Evolutionary conservation across 2,113 vertebrate species (phyloP).

Genomic region (Pica pica): DNA sequence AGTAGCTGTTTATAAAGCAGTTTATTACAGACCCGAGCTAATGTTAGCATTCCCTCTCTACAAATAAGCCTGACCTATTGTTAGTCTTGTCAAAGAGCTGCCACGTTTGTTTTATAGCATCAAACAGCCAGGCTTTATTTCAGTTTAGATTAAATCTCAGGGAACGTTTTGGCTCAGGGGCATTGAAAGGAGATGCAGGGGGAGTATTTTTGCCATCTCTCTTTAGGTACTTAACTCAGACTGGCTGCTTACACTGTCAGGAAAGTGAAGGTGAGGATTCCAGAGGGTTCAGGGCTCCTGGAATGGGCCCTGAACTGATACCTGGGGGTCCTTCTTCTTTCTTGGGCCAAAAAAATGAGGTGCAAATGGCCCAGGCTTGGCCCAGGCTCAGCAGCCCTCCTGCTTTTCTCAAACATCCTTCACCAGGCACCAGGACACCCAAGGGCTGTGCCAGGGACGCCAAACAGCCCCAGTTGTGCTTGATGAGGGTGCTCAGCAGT

Average conservation of each 20-base stretch:
- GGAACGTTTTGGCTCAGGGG: not conserved
- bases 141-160: constrained; percentile 5
- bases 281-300: not conserved
- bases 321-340: not conserved
- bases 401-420: not conserved
- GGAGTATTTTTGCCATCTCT: not conserved
- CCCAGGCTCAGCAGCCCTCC: not conserved
- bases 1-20: constrained; percentile 43
- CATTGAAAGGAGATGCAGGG: not conserved
- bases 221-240: not conserved
- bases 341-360: not conserved
- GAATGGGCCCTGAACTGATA: not conserved
- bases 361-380: accelerated
- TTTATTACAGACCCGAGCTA: constrained; percentile 1
- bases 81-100: constrained; percentile 10
- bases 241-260: not conserved
- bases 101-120: constrained; percentile 12
- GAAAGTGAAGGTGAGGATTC: not conserved
- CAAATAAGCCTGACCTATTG: constrained; percentile 36
- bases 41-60: constrained; percentile 23
- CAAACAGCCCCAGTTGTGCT: not conserved
- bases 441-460: not conserved
- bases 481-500: not conserved
- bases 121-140: constrained; percentile 10
- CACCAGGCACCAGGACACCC: not conserved